phyloP scores from a whole-genome alignment of 1,140 invertebrate genomes.

The Calephelis nemesis region DNA sequence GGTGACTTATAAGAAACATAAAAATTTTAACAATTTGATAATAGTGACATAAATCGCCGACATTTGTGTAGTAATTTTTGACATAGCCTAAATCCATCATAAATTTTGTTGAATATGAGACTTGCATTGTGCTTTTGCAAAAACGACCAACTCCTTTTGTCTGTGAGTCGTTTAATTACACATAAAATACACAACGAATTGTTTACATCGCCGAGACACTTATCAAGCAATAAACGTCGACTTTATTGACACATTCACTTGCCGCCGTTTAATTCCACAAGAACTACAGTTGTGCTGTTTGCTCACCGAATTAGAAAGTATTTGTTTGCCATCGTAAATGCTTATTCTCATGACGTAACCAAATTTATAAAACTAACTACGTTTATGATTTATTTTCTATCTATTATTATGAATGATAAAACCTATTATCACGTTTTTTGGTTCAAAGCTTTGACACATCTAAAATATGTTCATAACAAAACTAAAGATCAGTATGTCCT shows the following conservation, averaged over 20 bases:
- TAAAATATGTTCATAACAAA: no score
- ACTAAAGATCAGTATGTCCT: no score
- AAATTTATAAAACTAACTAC: no score
- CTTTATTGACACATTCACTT: conserved; percentile 56
- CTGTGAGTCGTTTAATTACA: conserved; percentile 55
- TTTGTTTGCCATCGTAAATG: conserved; percentile 25
- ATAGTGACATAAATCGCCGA: no score
- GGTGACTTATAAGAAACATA: no score
- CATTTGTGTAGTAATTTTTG: no score
- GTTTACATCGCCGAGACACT: conserved; percentile 52
- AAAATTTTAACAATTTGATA: no score
- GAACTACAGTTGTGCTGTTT: conserved; percentile 37
- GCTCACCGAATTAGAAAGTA: conserved; percentile 39
- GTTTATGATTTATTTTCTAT: no score
- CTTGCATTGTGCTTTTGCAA: conserved; percentile 18
- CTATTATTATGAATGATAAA: no score
- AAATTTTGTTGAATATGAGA: conserved; percentile 13
- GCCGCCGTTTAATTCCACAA: conserved; percentile 31
- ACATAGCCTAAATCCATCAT: no score
- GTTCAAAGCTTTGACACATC: no score
- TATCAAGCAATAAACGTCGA: conserved; percentile 48
- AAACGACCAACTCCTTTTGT: conserved; percentile 13
- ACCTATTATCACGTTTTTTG: no score
- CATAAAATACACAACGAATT: conserved; percentile 56
- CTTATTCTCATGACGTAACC: conserved; percentile 1